Percentiles rank a stretch among this genome's conserved stretches.
phyloP scores from a whole-genome alignment of 2,113 vertebrate species.

The Rhabdomys dilectus region DNA sequence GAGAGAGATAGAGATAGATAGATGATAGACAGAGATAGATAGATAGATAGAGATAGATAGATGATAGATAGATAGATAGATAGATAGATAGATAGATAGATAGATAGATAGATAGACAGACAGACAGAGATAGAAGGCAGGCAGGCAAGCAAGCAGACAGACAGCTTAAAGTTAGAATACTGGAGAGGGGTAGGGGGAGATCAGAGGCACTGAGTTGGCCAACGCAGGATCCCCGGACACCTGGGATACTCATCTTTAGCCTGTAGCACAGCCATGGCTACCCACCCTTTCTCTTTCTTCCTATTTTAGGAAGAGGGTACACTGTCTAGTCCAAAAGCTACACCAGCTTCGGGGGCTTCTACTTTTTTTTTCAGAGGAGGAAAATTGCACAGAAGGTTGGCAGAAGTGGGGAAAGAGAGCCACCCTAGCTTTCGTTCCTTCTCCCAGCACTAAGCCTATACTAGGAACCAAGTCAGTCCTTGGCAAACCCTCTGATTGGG shows the following conservation, averaged over 20 bases:
- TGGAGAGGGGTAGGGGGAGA: too few species aligned
- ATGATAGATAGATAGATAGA: too few species aligned
- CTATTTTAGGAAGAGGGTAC: neutral
- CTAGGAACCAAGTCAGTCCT: constrained; percentile 58
- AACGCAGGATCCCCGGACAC: neutral
- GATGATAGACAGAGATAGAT: too few species aligned
- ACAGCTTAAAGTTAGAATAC: neutral
- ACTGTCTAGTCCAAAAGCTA: neutral
- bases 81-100: neutral
- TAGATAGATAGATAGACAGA: too few species aligned
- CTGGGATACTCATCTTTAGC: neutral
- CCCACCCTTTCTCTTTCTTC: neutral
- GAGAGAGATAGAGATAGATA: neutral
- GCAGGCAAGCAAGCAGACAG: neutral
- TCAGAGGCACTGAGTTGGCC: neutral
- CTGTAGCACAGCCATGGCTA: neutral
- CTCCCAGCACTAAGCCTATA: neutral
- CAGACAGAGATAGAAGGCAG: neutral
- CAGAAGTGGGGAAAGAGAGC: neutral
- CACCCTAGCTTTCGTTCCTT: neutral
- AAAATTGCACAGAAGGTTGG: neutral
- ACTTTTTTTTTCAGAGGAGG: constrained; percentile 30
- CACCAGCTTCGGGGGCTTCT: neutral
- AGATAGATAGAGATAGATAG: neutral
- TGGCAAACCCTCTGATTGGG: neutral